Evolutionary conservation across 2,113 vertebrate genomes (phyloP).

Genomic region (Cyanistes caeruleus): DNA sequence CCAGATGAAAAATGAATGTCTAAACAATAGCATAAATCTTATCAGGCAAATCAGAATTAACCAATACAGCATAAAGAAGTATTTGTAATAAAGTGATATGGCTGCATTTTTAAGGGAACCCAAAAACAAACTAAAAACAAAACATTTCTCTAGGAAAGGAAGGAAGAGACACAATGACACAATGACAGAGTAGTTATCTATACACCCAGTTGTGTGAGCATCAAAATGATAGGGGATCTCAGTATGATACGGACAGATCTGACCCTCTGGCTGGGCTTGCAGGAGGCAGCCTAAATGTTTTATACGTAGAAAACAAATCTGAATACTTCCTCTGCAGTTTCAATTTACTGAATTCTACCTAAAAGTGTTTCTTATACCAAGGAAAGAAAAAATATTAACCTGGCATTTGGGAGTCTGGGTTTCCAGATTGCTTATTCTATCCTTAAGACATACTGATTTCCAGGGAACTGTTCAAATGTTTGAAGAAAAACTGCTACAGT

Average conservation of each 20-base stretch:
- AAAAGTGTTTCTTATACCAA: neutral
- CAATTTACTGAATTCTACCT: neutral
- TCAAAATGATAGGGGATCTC: neutral
- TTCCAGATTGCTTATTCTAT: neutral
- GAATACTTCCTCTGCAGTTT: neutral
- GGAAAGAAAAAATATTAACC: neutral
- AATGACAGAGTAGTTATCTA: neutral
- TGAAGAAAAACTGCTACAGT: neutral
- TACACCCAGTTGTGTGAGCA: neutral
- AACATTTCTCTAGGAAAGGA: neutral
- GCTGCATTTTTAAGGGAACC: neutral
- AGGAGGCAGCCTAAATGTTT: neutral
- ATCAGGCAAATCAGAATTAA: neutral
- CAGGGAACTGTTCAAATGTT: neutral
- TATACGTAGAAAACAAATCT: neutral
- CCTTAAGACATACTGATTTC: neutral
- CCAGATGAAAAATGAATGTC: neutral
- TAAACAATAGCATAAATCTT: neutral
- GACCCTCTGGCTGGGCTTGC: neutral
- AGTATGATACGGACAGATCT: accelerated
- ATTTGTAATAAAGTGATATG: neutral
- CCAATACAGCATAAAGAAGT: neutral
- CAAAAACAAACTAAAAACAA: neutral
- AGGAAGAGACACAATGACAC: neutral
- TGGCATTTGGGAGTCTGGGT: neutral